Evolutionary conservation across 2,113 vertebrate genomes (phyloP).

Genomic region (Prunella himalayana): DNA sequence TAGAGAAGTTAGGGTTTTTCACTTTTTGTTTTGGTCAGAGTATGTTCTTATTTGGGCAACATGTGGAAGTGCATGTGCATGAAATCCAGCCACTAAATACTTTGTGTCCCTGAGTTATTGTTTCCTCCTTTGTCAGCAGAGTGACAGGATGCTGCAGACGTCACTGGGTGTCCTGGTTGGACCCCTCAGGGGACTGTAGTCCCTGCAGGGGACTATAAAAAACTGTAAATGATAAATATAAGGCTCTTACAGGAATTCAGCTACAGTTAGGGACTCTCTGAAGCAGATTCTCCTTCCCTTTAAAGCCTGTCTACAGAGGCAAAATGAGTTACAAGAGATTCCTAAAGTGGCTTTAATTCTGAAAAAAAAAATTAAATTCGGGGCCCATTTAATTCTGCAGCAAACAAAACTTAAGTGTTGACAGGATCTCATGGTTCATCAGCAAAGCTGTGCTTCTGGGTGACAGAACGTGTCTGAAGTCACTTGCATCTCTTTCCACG

Average conservation of each 20-base stretch:
- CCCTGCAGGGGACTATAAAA: neutral
- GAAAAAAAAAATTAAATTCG: neutral
- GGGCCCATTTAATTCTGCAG: neutral
- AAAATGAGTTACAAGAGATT: neutral
- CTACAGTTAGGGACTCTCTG: neutral
- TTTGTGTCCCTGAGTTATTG: neutral
- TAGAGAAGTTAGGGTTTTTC: neutral
- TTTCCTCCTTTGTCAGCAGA: conserved; percentile 50
- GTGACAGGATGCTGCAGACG: conserved; percentile 15
- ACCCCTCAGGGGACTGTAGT: neutral
- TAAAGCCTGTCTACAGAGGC: neutral
- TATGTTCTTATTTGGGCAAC: neutral
- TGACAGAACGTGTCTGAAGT: rapidly evolving
- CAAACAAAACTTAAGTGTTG: neutral
- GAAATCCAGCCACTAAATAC: neutral
- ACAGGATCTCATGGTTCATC: neutral
- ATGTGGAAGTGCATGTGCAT: neutral
- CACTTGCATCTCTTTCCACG: neutral
- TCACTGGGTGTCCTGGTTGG: neutral
- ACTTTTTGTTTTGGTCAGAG: neutral
- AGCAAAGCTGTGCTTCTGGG: neutral
- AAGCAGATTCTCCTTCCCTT: neutral
- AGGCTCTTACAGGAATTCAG: neutral
- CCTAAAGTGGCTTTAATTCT: neutral
- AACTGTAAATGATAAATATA: neutral